Percentiles rank a stretch among this genome's conserved stretches.
Conservation (phyloP, 1,140 invertebrate genomes). For the Anadara kagoshimensis region DNA sequence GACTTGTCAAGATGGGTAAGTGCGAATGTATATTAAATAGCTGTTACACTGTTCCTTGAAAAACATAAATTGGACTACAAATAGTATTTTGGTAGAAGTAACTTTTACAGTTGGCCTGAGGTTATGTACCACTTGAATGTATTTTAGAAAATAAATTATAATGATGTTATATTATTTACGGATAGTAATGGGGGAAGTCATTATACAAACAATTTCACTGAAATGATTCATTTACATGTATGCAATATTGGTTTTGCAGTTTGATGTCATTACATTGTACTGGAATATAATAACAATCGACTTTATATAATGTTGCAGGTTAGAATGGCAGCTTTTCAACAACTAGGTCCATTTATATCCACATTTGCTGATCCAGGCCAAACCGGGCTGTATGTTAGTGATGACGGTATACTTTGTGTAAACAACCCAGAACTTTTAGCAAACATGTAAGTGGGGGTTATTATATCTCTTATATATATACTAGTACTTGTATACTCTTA, state of each 20-base stretch:
- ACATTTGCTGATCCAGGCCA: constrained; percentile 81
- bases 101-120: too few relatives aligned
- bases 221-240: too few relatives aligned
- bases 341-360: constrained; percentile 88
- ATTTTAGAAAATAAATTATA: too few relatives aligned
- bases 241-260: neutral
- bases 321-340: constrained; percentile 83
- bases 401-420: constrained; percentile 75
- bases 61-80: too few relatives aligned
- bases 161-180: too few relatives aligned
- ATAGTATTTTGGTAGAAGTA: too few relatives aligned
- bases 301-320: constrained; percentile 76
- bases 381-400: constrained; percentile 78
- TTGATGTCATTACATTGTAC: too few relatives aligned
- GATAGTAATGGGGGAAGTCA: too few relatives aligned
- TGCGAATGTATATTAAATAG: neutral
- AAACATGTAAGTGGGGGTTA: constrained; percentile 22
- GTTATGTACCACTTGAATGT: too few relatives aligned
- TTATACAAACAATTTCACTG: too few relatives aligned
- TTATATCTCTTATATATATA: neutral
- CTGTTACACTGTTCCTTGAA: too few relatives aligned
- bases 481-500: too few relatives aligned
- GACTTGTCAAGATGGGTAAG: constrained; percentile 79
- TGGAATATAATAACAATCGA: neutral
- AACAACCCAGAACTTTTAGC: constrained; percentile 36